Evolutionary conservation across 2,888 invertebrate genomes (phyloP).

Genomic region (Subacronicta megacephala): DNA sequence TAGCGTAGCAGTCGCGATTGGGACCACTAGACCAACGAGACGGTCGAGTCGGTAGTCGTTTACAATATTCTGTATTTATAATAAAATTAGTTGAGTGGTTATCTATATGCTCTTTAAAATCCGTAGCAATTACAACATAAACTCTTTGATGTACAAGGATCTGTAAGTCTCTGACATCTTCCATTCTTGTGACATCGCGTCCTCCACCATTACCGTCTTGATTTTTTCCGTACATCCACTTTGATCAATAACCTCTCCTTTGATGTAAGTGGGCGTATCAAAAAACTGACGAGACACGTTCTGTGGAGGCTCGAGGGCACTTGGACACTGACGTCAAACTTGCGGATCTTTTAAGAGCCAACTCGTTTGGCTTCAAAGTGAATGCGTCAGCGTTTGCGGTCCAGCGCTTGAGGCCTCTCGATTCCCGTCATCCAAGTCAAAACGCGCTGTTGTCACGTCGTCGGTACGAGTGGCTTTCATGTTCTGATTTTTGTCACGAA

Average conservation of each 20-base stretch:
- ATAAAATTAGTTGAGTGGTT: not conserved
- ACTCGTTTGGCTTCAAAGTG: constrained; percentile 75
- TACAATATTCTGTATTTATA: too few species aligned
- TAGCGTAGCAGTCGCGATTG: too few species aligned
- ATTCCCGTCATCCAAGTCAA: constrained; percentile 66
- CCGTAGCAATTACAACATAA: not conserved
- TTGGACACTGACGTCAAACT: constrained; percentile 75
- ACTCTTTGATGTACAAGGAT: not conserved
- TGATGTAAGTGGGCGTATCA: constrained; percentile 60
- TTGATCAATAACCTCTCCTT: constrained; percentile 74
- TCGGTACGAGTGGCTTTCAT: constrained; percentile 51
- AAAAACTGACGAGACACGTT: constrained; percentile 78
- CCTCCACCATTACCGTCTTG: constrained; percentile 35
- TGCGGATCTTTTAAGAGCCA: constrained; percentile 69
- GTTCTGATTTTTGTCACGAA: constrained; percentile 63
- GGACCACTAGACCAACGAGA: too few species aligned
- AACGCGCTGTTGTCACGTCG: constrained; percentile 63
- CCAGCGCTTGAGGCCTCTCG: constrained; percentile 68
- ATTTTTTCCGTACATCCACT: constrained; percentile 60
- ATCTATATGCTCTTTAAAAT: not conserved
- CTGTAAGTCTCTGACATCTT: constrained; percentile 24
- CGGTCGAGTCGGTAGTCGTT: not conserved
- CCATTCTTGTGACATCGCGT: constrained; percentile 10
- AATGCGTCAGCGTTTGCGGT: constrained; percentile 79
- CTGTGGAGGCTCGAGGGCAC: constrained; percentile 63